Percentiles rank a stretch among this genome's conserved stretches.
These are phyloP conservation scores for Macaca nemestrina DNA, from an alignment of 2,113 vertebrate species.

Conservation along the genomic window DNA sequence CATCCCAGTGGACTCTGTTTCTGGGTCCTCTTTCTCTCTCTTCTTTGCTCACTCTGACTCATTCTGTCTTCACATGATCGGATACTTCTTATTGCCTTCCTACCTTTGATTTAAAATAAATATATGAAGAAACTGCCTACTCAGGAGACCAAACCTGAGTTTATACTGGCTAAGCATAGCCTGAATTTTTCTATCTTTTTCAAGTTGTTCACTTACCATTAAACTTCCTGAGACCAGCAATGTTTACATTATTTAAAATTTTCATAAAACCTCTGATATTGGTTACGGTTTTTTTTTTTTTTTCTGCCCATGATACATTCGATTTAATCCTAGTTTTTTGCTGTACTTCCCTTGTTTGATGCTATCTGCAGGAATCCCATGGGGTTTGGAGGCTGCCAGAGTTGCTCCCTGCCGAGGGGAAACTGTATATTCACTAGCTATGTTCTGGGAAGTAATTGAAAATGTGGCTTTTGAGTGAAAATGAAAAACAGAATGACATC, in stretches of 20 bases:
- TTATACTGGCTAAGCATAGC: not conserved
- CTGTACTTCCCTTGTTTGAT: conserved; percentile 55
- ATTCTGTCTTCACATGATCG: not conserved
- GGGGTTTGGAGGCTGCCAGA: not conserved
- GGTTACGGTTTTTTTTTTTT: not conserved
- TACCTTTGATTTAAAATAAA: not conserved
- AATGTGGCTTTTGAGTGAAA: conserved; percentile 46
- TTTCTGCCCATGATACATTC: conserved; percentile 18
- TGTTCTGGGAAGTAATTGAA: not conserved
- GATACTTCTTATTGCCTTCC: not conserved
- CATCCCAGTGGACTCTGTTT: rapidly evolving
- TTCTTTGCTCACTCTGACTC: not conserved
- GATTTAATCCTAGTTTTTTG: conserved; percentile 32
- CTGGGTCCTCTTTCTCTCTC: no score
- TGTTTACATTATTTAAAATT: conserved; percentile 54
- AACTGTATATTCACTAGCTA: not conserved
- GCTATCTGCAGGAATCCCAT: conserved; percentile 23
- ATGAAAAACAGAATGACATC: not conserved
- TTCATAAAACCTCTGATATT: conserved; percentile 54
- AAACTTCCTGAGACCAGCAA: conserved; percentile 1
- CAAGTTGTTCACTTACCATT: not conserved
- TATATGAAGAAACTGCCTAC: not conserved
- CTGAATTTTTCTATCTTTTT: not conserved
- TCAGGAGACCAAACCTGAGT: not conserved
- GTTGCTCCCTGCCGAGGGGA: not conserved